A percentile compares a stretch with the other conserved stretches of the same genome.
These are phyloP conservation scores for Gnatocerus cornutus DNA, from an alignment of 2,888 invertebrate genomes.

Conservation along the genomic window DNA sequence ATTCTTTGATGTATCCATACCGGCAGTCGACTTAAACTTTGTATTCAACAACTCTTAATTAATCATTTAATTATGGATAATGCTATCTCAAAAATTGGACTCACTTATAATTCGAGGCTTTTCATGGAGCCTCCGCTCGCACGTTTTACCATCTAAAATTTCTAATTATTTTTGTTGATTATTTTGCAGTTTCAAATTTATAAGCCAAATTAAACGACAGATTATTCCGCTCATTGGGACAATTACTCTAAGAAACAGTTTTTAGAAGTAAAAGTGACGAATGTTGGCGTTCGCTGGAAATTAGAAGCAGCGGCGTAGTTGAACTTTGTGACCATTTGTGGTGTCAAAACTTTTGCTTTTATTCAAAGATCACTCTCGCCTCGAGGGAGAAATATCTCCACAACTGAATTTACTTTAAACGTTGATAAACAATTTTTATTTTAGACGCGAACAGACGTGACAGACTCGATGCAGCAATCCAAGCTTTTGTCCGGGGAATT, in stretches of 20 bases:
- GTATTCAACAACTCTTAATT: slow-evolving; percentile 46
- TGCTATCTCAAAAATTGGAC: slow-evolving; percentile 40
- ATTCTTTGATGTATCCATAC: slow-evolving; percentile 47
- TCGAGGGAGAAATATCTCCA: too few relatives aligned
- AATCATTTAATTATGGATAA: slow-evolving; percentile 45
- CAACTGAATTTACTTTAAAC: background rate
- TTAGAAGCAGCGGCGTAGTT: slow-evolving; percentile 14
- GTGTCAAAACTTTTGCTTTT: too few relatives aligned
- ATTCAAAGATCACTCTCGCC: too few relatives aligned
- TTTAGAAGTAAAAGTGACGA: slow-evolving; percentile 23
- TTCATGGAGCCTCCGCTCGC: background rate
- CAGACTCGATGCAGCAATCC: background rate
- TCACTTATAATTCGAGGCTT: slow-evolving; percentile 12
- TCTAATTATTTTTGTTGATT: slow-evolving; percentile 47
- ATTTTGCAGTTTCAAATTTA: slow-evolving; percentile 38
- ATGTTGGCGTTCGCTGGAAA: slow-evolving; percentile 3
- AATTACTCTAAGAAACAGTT: slow-evolving; percentile 25
- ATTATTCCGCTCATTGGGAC: slow-evolving; percentile 25
- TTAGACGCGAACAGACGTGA: background rate
- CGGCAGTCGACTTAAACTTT: slow-evolving; percentile 42
- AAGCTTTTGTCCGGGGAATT: too few relatives aligned
- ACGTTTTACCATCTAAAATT: slow-evolving; percentile 8
- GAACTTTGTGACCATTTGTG: background rate
- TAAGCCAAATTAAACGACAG: slow-evolving; percentile 34
- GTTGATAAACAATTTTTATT: background rate